Percentiles rank a stretch among this genome's conserved stretches.
These are phyloP conservation scores for Crotophaga sulcirostris DNA, from an alignment of 2,113 vertebrate species.

Conservation along the genomic window DNA sequence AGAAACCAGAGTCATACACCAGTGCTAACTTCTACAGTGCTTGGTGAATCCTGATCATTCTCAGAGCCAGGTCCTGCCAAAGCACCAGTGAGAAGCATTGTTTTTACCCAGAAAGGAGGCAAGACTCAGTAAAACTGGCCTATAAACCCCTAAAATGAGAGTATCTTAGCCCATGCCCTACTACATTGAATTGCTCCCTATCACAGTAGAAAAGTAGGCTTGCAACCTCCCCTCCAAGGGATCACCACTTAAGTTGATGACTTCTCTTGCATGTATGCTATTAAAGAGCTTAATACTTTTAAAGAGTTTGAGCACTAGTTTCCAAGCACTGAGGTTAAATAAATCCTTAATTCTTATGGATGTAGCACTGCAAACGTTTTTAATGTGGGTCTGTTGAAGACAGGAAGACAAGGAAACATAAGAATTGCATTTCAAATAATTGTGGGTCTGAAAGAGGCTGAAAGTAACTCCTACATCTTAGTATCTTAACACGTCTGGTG, in stretches of 20 bases:
- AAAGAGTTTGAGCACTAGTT: not conserved
- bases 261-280: not conserved
- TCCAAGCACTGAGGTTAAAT: not conserved
- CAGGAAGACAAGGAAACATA: not conserved
- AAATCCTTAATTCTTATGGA: not conserved
- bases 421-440: not conserved
- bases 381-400: not conserved
- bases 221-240: not conserved
- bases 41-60: not conserved
- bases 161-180: not conserved
- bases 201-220: not conserved
- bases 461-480: not conserved
- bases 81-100: not conserved
- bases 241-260: not conserved
- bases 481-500: not conserved
- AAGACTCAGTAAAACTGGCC: not conserved
- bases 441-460: not conserved
- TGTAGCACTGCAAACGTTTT: not conserved
- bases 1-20: not conserved
- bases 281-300: not conserved
- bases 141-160: not conserved
- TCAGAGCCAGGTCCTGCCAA: not conserved
- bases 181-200: not conserved
- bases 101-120: not conserved
- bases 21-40: not conserved